phyloP scores from a whole-genome alignment of 2,797 vertebrate genomes.

The Myotis daubentonii region DNA sequence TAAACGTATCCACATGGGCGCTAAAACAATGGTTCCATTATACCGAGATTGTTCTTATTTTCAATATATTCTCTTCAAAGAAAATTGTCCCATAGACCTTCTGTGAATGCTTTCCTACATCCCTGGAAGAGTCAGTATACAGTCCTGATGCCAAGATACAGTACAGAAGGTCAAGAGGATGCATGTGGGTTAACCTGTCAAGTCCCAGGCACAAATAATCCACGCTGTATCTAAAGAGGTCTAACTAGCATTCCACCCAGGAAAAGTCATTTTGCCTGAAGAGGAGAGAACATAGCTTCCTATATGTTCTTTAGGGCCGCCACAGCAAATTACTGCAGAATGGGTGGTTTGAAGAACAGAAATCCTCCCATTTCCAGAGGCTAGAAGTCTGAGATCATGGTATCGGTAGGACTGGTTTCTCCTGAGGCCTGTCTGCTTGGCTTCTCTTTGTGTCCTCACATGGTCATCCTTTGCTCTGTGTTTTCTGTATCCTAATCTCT shows the following conservation, averaged over 20 bases:
- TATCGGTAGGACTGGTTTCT: neutral
- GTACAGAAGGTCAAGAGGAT: neutral
- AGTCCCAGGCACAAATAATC: slow-evolving; percentile 21
- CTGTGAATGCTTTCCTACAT: neutral
- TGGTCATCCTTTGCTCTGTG: too few species aligned
- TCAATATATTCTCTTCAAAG: neutral
- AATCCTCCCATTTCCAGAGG: neutral
- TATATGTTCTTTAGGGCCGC: neutral
- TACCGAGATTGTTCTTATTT: neutral
- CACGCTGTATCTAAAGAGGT: neutral
- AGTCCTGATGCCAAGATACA: neutral
- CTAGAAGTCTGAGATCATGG: neutral
- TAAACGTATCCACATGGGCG: neutral
- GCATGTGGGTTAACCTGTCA: neutral
- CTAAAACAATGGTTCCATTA: neutral
- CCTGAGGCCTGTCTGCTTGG: neutral
- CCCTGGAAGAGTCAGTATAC: rapidly evolving
- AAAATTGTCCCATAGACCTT: neutral
- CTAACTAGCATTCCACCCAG: slow-evolving; percentile 52
- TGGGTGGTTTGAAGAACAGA: neutral
- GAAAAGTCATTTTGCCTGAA: slow-evolving; percentile 9
- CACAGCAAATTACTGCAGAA: neutral
- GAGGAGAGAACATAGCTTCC: neutral
- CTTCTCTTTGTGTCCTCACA: neutral
- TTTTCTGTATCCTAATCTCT: neutral